Conservation (phyloP, 2,888 invertebrate species). For the Heteromurus nitidus region DNA sequence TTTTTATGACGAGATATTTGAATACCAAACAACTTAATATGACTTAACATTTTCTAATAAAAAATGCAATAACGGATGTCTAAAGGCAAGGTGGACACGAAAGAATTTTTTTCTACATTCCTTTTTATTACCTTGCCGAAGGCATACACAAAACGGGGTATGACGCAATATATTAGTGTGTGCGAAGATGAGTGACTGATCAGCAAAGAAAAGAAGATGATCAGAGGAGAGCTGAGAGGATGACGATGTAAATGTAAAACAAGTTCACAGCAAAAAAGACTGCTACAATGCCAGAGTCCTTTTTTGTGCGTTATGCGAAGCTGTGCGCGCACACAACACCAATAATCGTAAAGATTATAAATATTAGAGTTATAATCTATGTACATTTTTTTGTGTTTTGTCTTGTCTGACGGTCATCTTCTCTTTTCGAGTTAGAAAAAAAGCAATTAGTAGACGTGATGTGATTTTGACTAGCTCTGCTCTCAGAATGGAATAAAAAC, state of each 20-base stretch:
- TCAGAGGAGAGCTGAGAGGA: background rate
- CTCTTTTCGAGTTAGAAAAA: conserved; percentile 1
- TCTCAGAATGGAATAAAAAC: background rate
- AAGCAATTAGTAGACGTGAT: conserved; percentile 55
- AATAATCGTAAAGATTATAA: background rate
- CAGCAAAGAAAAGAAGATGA: background rate
- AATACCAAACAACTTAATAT: conserved; percentile 4
- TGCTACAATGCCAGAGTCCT: conserved; percentile 42
- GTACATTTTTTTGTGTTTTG: too few relatives aligned
- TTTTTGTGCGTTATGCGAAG: too few relatives aligned
- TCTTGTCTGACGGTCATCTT: conserved; percentile 46
- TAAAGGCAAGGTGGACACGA: background rate
- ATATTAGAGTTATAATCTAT: too few relatives aligned
- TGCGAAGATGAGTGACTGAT: background rate
- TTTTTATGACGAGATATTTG: conserved; percentile 35
- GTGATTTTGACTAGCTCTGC: conserved; percentile 12
- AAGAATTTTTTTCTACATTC: conserved; percentile 15
- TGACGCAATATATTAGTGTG: conserved; percentile 46
- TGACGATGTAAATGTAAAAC: conserved; percentile 48
- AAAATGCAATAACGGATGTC: background rate
- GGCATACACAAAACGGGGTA: too few relatives aligned
- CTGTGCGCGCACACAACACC: background rate
- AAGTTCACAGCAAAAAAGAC: conserved; percentile 47
- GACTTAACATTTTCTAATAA: background rate
- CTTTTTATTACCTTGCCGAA: conserved; percentile 51